Base-by-base conservation (phyloP, 23 tunicate species). In the Halocynthia aurantium region DNA sequence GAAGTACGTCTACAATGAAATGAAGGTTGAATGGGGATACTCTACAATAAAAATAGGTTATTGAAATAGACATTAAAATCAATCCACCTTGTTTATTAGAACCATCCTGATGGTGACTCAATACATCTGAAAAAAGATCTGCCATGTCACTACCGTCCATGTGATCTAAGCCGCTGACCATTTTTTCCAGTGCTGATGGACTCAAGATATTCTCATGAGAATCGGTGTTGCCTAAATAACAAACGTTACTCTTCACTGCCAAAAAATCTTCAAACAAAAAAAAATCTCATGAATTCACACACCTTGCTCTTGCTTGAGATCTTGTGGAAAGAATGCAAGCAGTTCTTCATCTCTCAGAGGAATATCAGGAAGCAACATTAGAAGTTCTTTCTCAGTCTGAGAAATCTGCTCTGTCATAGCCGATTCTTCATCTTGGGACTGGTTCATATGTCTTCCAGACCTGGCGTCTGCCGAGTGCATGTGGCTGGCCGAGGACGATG, bases 331-430 rank as follows among this genome's bases (percentile, higher is more conserved):
- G 7, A 88, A 50, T 31, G 83, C 79, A 5, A 87, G 88, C 10
- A 88, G 76, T 51, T 89, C 96, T 73, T 88, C 95, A 21, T 88
- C 95, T 63, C 84, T 88, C 63, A 88, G 79, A 17, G 86, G 84
- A 10, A 88, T 69, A 69, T 76, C 89, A 5, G 89, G 89, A 9
- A 89, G 69, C n/a, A 81, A 89, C 6, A 86, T 73, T 6, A 89
- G 83, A 15, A 89, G 56, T 11, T 89, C 96, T 10, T 74, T 65
- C 4, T 88, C 88, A 57, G 76, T 84, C 44, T 83, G 87, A 31
- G n/a, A n/a, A n/a, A n/a, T n/a, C 52, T 77, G 76, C 53, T 82
- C 87, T 76, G 72, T 66, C 82, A 84, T 73, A 17, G 78, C 11
- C 51, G 71, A 75, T 19, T 77, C 96, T n/a, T 89, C 89, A 75